Conservation (phyloP, 1,140 invertebrate genomes). For the Caenorhabditis brenneri region DNA sequence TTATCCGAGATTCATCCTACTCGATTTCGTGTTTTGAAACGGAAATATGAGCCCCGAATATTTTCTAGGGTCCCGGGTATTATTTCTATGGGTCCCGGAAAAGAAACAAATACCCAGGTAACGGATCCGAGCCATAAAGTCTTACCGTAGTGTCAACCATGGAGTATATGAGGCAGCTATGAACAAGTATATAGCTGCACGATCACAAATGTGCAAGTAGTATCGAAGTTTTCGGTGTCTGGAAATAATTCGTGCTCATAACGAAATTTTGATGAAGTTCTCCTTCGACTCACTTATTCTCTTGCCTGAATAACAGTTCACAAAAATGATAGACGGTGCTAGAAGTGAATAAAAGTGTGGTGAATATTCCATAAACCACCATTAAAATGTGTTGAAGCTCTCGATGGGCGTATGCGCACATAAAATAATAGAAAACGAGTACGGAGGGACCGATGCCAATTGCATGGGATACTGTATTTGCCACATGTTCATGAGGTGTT, state of each 20-base stretch:
- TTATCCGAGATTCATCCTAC: no score
- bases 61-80: no score
- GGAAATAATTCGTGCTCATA: background rate
- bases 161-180: slow-evolving; percentile 94
- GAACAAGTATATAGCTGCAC: slow-evolving; percentile 93
- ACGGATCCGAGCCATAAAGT: no score
- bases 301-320: slow-evolving; percentile 76
- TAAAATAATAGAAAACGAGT: slow-evolving; percentile 40
- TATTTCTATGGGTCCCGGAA: no score
- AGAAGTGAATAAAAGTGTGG: slow-evolving; percentile 84
- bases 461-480: slow-evolving; percentile 57
- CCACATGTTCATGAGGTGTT: slow-evolving; percentile 50
- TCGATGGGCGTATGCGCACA: slow-evolving; percentile 71
- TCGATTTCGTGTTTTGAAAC: no score
- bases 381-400: slow-evolving; percentile 81
- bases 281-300: slow-evolving; percentile 68
- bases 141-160: slow-evolving; percentile 79
- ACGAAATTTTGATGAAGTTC: no score
- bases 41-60: no score
- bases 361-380: slow-evolving; percentile 82
- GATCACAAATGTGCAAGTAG: slow-evolving; percentile 84
- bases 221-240: slow-evolving; percentile 73
- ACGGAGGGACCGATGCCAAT: slow-evolving; percentile 46
- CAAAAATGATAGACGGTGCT: slow-evolving; percentile 89
- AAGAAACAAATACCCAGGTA: no score